These are phyloP conservation scores for Distichodus sexfasciatus DNA, from an alignment of 2,797 vertebrate species.

Conservation along the genomic window DNA sequence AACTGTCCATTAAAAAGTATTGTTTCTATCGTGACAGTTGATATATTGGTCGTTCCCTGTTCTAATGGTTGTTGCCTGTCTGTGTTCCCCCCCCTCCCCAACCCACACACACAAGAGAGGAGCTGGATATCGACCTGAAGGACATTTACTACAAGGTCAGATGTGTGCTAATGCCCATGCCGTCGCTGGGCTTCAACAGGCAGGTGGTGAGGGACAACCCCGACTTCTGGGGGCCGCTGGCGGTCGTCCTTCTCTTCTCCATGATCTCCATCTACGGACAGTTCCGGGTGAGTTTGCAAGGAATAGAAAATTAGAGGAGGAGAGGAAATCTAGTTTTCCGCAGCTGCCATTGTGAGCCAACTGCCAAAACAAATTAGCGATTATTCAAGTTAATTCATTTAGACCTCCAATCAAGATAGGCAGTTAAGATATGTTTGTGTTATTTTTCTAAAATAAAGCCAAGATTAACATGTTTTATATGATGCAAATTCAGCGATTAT, in stretches of 20 bases:
- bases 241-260: slow-evolving; percentile 95
- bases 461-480: too few species aligned
- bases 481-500: too few species aligned
- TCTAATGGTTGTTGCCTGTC: neutral
- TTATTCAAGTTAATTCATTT: too few species aligned
- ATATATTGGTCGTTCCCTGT: neutral
- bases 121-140: slow-evolving; percentile 96
- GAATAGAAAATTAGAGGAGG: too few species aligned
- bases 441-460: too few species aligned
- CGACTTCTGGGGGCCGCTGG: slow-evolving; percentile 97
- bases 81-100: neutral
- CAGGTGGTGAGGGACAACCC: slow-evolving; percentile 98
- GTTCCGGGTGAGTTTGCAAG: slow-evolving; percentile 95
- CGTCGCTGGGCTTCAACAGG: slow-evolving; percentile 96
- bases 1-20: too few species aligned
- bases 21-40: too few species aligned
- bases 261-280: slow-evolving; percentile 99
- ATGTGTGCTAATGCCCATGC: slow-evolving; percentile 98
- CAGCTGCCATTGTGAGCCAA: too few species aligned
- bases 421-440: too few species aligned
- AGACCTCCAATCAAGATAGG: too few species aligned
- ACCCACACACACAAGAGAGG: slow-evolving; percentile 75
- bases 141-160: slow-evolving; percentile 99
- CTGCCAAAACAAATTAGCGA: too few species aligned
- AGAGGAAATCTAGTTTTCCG: too few species aligned